Conservation (phyloP, 2,797 vertebrate genomes). For the Cottoperca gobio region DNA sequence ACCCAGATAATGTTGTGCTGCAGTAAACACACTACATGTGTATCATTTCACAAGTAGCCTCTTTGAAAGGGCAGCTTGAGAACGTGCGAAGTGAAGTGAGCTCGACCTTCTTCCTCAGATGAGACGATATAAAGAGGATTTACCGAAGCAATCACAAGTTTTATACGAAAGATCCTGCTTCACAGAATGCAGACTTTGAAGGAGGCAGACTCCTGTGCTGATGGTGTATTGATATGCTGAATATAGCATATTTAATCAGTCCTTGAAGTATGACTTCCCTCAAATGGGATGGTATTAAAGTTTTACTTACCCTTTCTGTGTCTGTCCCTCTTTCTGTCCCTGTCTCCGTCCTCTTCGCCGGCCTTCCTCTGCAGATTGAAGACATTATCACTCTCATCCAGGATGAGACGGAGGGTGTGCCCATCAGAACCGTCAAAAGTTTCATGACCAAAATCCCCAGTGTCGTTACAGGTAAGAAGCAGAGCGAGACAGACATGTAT, state of each 20-base stretch:
- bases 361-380: conserved; percentile 88
- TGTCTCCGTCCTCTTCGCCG: not conserved
- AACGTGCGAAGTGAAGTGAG: not conserved
- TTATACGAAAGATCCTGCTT: too few species aligned
- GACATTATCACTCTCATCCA: conserved; percentile 94
- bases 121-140: not conserved
- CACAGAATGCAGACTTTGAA: not conserved
- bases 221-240: not conserved
- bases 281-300: not conserved
- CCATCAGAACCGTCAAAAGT: conserved; percentile 98
- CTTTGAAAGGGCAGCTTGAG: not conserved
- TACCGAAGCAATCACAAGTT: not conserved
- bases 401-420: conserved; percentile 95
- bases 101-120: not conserved
- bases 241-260: not conserved
- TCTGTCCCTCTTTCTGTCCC: not conserved
- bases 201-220: not conserved
- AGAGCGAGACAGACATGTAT: not conserved
- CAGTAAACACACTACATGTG: not conserved
- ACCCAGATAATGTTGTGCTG: not conserved
- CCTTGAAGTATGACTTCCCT: not conserved
- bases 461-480: conserved; percentile 92
- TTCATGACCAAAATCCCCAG: conserved; percentile 99
- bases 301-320: not conserved
- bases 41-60: not conserved